Conservation (phyloP, 2,113 vertebrate species). For the Murina feae region DNA sequence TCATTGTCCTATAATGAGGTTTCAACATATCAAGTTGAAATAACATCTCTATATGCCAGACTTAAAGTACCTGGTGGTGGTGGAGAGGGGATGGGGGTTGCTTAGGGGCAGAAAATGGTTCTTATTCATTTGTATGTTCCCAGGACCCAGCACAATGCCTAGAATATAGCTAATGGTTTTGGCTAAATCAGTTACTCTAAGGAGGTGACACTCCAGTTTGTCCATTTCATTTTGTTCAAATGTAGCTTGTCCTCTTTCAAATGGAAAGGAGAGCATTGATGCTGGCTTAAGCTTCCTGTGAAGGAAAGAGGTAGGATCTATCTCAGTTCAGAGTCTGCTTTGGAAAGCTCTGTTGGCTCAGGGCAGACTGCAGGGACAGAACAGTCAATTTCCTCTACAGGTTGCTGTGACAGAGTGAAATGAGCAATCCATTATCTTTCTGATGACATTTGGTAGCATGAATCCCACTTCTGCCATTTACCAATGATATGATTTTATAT, state of each 20-base stretch:
- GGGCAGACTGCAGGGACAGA: not conserved
- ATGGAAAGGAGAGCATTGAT: not conserved
- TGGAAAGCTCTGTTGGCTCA: not conserved
- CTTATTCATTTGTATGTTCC: not conserved
- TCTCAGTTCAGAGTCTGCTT: not conserved
- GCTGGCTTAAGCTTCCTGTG: not conserved
- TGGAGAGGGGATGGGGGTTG: not conserved
- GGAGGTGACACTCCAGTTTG: not conserved
- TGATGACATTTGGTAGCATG: not conserved
- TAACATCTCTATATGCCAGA: not conserved
- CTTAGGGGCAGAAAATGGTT: not conserved
- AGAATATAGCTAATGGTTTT: not conserved
- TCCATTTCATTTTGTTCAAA: not conserved
- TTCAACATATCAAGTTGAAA: not conserved
- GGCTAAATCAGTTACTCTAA: not conserved
- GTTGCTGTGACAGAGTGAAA: not conserved
- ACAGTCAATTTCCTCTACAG: not conserved
- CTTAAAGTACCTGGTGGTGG: not conserved
- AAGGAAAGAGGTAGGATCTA: not conserved
- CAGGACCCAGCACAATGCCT: not conserved
- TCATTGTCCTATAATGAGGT: not conserved
- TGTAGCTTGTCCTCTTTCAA: not conserved
- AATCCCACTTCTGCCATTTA: not conserved
- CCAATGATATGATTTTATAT: not conserved
- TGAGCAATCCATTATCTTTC: not conserved